Base-by-base conservation (phyloP, 2,113 vertebrate genomes). In the Otolemur garnettii region DNA sequence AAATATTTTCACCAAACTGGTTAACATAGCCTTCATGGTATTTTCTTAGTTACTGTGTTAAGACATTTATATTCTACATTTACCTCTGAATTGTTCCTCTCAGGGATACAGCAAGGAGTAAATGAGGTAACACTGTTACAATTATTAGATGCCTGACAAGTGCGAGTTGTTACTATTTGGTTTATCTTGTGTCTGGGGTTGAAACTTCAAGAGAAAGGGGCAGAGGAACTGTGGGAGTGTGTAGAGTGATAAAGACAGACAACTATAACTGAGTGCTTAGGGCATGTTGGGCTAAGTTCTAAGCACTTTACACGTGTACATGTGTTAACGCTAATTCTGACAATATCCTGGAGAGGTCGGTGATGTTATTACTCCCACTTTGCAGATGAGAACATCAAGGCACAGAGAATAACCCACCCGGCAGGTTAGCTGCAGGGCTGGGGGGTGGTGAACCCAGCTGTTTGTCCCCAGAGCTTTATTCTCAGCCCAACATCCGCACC, bases 91-190 rank as follows among this genome's bases (percentile, higher is more conserved):
- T 17, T 38, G 5, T n/a, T n/a, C 62, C 19, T 64, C 35, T 11
- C 50, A 69, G 35, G 35, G 79, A 30, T 28, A 26, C 35, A 30
- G 10, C 8, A 30, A 19, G 1, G 62, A 14, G 7, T 15, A 42
- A 59, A 33, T 26, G 50, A 30, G 17, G 30, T 62, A 5, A 45
- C 1, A 6, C 30, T 26, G 12, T 10, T 19, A 60, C 5, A 62
- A 64, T n/a, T 10, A 0, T 24, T 19, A 55, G 68, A 57, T 15
- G 28, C 74, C 11, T 12, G 53, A 42, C 17, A 26, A 9, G 26
- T 5, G 45, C 4, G 2, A 55, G 55, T 55, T 33, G n/a, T 22
- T 14, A 19, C n/a, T 0, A 0, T 42, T 11, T 19, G 13, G 0
- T 42, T 11, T 19, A 9, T 55, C 33, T 66, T 19, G 0, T 7